Percentiles rank a stretch among this genome's conserved stretches.
phyloP scores from a whole-genome alignment of 2,888 invertebrate genomes.

The Hedychridium roseum region DNA sequence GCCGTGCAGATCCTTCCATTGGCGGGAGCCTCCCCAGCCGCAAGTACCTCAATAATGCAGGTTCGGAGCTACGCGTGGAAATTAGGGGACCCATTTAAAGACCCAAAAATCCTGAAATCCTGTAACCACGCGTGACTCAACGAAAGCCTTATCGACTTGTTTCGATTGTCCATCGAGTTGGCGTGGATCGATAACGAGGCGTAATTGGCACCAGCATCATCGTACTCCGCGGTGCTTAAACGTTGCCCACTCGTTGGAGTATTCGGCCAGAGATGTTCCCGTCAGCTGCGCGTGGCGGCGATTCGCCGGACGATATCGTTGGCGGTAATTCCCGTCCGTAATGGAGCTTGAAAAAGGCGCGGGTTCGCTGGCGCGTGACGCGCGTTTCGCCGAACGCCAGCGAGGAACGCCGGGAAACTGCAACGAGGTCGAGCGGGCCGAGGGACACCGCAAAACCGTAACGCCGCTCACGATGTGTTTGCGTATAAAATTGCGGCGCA shows the following conservation, averaged over 20 bases:
- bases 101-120: too few relatives aligned
- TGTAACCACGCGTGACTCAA: too few relatives aligned
- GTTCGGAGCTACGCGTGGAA: too few relatives aligned
- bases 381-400: constrained; percentile 27
- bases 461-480: too few relatives aligned
- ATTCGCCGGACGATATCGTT: constrained; percentile 13
- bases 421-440: not conserved
- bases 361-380: constrained; percentile 5
- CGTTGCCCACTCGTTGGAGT: constrained; percentile 8
- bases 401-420: constrained; percentile 9
- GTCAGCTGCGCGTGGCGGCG: constrained; percentile 12
- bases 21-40: too few relatives aligned
- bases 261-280: not conserved
- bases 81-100: too few relatives aligned
- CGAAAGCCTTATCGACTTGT: constrained; percentile 20
- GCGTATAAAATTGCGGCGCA: constrained; percentile 52
- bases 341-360: constrained; percentile 16
- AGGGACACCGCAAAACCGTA: constrained; percentile 45
- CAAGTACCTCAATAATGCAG: too few relatives aligned
- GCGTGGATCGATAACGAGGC: constrained; percentile 2
- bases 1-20: too few relatives aligned
- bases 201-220: constrained; percentile 16
- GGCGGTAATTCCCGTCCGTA: constrained; percentile 16
- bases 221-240: constrained; percentile 15
- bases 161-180: not conserved